These are phyloP conservation scores for Hypselothyrea guttata DNA, from an alignment of 2,888 invertebrate genomes.

Conservation along the genomic window DNA sequence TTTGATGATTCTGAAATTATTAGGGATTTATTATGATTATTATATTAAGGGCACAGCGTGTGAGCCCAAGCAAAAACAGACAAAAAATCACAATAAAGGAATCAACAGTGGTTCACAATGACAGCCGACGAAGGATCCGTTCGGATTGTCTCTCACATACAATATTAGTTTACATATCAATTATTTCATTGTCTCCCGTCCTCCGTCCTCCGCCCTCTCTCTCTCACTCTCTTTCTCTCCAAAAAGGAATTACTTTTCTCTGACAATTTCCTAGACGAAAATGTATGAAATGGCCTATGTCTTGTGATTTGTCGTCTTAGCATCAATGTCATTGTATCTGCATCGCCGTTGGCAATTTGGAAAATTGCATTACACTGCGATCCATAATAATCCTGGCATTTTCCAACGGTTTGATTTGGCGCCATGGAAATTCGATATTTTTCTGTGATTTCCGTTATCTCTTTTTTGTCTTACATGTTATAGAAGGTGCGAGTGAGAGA, in stretches of 20 bases:
- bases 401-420: constrained; percentile 36
- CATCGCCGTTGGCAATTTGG: constrained; percentile 10
- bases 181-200: constrained; percentile 76
- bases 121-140: constrained; percentile 21
- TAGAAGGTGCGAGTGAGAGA: constrained; percentile 14
- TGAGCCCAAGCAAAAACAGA: constrained; percentile 8
- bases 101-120: constrained; percentile 39
- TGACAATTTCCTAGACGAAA: constrained; percentile 31
- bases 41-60: constrained; percentile 81
- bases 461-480: constrained; percentile 32
- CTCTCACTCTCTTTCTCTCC: neutral
- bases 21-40: constrained; percentile 83
- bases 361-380: constrained; percentile 57
- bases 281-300: constrained; percentile 16
- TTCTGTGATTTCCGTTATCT: neutral
- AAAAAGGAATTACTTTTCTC: constrained; percentile 18
- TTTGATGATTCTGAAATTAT: constrained; percentile 81
- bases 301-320: constrained; percentile 34
- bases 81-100: constrained; percentile 37
- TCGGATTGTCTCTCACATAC: constrained; percentile 31
- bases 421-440: constrained; percentile 62
- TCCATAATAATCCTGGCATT: constrained; percentile 32
- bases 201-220: neutral
- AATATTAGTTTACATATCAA: constrained; percentile 82
- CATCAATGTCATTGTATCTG: constrained; percentile 1